Percentiles rank a stretch among this genome's conserved stretches.
phyloP scores from a whole-genome alignment of 2,113 vertebrate genomes.

The Indicator indicator region DNA sequence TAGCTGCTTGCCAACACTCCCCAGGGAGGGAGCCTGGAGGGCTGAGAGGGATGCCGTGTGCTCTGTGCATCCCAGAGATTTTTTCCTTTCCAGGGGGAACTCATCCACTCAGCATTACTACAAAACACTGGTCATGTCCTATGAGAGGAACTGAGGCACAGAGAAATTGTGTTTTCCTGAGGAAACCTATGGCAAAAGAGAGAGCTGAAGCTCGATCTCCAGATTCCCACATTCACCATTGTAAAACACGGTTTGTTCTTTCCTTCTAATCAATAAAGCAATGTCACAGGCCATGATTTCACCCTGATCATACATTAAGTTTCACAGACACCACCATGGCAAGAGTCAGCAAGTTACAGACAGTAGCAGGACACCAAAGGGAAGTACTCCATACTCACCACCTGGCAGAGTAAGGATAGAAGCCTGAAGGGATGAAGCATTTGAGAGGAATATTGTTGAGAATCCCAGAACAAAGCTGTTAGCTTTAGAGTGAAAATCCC shows the following conservation, averaged over 20 bases:
- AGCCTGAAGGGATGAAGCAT: neutral
- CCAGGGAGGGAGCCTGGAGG: fast-evolving
- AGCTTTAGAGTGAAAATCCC: neutral
- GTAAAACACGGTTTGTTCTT: neutral
- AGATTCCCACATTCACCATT: neutral
- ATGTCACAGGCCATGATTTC: neutral
- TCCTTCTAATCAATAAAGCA: neutral
- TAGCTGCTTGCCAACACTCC: neutral
- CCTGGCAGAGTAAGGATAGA: neutral
- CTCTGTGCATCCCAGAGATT: neutral
- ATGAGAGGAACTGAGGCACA: neutral
- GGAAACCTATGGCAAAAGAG: neutral
- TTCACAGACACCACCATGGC: neutral
- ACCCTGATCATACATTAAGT: neutral
- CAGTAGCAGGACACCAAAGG: neutral
- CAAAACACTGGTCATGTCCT: neutral
- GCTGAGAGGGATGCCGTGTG: neutral
- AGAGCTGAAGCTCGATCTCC: neutral
- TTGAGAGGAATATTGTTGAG: fast-evolving
- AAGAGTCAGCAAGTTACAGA: neutral
- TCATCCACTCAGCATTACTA: neutral
- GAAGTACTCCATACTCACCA: neutral
- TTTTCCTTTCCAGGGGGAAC: neutral
- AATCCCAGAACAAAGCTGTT: neutral
- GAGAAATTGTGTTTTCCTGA: neutral